Conservation (phyloP, 1,140 invertebrate species). For the Drosophila tsacasi region DNA sequence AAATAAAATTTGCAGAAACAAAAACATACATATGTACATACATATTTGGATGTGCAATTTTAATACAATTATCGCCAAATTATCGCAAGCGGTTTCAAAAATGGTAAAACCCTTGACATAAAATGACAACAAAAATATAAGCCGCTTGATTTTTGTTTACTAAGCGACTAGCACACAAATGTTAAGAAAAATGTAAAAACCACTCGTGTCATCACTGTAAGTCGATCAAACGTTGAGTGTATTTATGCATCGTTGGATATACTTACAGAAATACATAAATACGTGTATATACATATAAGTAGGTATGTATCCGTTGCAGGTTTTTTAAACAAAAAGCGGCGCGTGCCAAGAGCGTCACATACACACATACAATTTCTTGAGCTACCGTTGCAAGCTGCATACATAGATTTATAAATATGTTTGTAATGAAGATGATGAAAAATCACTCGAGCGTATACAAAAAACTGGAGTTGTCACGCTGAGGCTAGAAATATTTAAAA, state of each 20-base stretch:
- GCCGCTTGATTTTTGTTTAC: background rate
- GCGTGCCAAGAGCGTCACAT: slow-evolving; percentile 4
- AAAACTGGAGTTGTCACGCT: background rate
- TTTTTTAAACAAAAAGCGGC: slow-evolving; percentile 2
- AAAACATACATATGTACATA: too few relatives aligned
- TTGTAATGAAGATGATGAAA: background rate
- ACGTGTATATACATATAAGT: background rate
- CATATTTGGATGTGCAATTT: too few relatives aligned
- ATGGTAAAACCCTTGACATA: too few relatives aligned
- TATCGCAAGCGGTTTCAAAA: too few relatives aligned
- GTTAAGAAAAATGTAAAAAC: background rate
- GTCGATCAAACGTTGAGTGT: background rate
- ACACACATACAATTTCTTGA: background rate
- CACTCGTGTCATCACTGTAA: background rate
- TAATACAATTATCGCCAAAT: too few relatives aligned
- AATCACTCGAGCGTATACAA: slow-evolving; percentile 2
- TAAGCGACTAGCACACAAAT: background rate
- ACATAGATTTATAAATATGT: background rate
- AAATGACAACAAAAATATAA: too few relatives aligned
- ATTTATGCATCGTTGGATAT: background rate
- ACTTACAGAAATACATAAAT: background rate
- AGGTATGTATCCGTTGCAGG: background rate
- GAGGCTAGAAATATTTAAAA: background rate
- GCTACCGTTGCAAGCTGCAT: slow-evolving; percentile 12
- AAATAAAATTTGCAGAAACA: too few relatives aligned